phyloP scores from a whole-genome alignment of 2,888 invertebrate genomes.

The Noctua comes region DNA sequence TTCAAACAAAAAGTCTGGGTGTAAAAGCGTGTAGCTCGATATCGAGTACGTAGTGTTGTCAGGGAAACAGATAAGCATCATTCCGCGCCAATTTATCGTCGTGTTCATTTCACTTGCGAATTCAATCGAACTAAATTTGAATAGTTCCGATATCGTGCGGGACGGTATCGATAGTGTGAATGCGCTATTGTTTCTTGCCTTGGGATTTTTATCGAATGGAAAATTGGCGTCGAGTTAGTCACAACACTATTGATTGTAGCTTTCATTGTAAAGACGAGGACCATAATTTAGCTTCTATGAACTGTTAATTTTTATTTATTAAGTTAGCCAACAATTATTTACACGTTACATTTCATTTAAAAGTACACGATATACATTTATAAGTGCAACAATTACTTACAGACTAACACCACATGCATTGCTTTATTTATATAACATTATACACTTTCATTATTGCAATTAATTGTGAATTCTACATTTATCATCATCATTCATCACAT shows the following conservation, averaged over 20 bases:
- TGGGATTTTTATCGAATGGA: constrained; percentile 9
- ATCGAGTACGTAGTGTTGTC: constrained; percentile 22
- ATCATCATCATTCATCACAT: too few relatives aligned
- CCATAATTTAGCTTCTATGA: not conserved
- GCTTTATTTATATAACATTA: not conserved
- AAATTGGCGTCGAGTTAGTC: not conserved
- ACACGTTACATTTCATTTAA: too few relatives aligned
- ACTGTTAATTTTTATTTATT: not conserved
- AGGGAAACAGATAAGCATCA: constrained; percentile 55
- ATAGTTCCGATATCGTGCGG: constrained; percentile 42
- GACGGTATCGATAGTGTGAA: not conserved
- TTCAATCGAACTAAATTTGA: constrained; percentile 61
- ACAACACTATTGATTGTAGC: not conserved
- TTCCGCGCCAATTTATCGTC: constrained; percentile 52
- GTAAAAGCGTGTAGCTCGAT: constrained; percentile 32
- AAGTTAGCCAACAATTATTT: too few relatives aligned
- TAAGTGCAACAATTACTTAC: too few relatives aligned
- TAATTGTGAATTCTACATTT: too few relatives aligned
- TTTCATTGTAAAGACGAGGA: not conserved
- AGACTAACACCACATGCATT: too few relatives aligned
- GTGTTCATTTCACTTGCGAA: constrained; percentile 54
- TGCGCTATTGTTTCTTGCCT: constrained; percentile 35
- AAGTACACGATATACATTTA: too few relatives aligned
- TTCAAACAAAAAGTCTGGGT: constrained; percentile 48
- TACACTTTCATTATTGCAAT: too few relatives aligned